Evolutionary conservation across 2,113 vertebrate genomes (phyloP).

Genomic region (Mormyrus iriodes): DNA sequence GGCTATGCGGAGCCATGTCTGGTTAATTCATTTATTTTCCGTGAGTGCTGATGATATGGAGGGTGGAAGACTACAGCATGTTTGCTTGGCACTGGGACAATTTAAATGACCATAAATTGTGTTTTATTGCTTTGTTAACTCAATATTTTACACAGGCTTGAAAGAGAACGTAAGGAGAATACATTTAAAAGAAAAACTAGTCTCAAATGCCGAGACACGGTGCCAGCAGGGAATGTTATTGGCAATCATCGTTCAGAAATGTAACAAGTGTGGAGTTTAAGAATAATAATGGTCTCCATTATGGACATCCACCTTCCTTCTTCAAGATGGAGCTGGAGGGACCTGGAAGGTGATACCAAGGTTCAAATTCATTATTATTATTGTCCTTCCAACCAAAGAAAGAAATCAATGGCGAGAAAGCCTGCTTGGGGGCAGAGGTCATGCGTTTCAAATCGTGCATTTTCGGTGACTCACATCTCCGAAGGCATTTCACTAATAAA

Average conservation of each 20-base stretch:
- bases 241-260: neutral
- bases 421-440: neutral
- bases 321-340: neutral
- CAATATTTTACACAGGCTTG: neutral
- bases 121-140: slow-evolving; percentile 2
- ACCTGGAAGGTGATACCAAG: neutral
- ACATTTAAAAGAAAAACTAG: neutral
- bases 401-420: neutral
- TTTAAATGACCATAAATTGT: neutral
- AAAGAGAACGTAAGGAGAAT: neutral
- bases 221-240: neutral
- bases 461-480: neutral
- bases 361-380: neutral
- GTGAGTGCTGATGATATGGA: neutral
- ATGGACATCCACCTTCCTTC: neutral
- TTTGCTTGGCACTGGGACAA: neutral
- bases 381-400: neutral
- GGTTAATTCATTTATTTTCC: neutral
- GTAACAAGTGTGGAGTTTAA: neutral
- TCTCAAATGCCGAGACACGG: neutral
- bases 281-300: neutral
- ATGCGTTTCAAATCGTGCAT: neutral
- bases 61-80: neutral
- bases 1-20: neutral
- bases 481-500: neutral